Evolutionary conservation across 1,140 invertebrate genomes (phyloP), one percentile per base, ranked within the genome.

Genomic region (Halictus rubicundus): DNA sequence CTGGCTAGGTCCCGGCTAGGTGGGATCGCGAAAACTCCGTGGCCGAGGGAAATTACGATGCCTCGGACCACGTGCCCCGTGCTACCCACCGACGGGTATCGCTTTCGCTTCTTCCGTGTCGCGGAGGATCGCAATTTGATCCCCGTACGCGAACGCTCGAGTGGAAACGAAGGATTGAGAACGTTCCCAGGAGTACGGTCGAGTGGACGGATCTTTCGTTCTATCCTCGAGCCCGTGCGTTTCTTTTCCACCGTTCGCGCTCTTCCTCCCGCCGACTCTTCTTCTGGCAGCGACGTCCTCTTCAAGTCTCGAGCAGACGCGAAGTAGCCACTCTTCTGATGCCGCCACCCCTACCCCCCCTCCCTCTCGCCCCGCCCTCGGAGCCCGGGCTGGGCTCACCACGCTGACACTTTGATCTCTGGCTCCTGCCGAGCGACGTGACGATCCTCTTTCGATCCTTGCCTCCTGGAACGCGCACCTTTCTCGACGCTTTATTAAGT

Each of bases 151-250:
- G 60, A 68, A 81, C 52, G 68, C 79, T 71, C 63, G 60, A 81
- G 73, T 77, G 73, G 63, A 69, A 27, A 70, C 80, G 69, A 75
- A 81, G 79, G 78, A 81, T 75, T 68, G 80, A 68, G 71, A 74
- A 83, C 61, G 79, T 74, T 82, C 68, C 73, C 78, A 80, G 68
- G 79, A 72, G 80, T 81, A 77, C 73, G 78, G 71, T 85, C 77
- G 81, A 85, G 81, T 80, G 83, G 76, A 80, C 77, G 57, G 70
- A 85, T 81, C 77, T 66, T 74, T 85, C 78, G 52, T 68, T 69
- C 81, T 66, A 74, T 74, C 59, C 78, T 39, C 19, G n/a, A 32
- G 10, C 42, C 68, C 64, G n/a, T 57, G 25, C 68, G 61, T 78
- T 65, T 54, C 75, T 74, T 69, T 52, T n/a, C 27, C 42, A 37